phyloP scores from a whole-genome alignment of 2,113 vertebrate genomes.

The Struthidea cinerea region DNA sequence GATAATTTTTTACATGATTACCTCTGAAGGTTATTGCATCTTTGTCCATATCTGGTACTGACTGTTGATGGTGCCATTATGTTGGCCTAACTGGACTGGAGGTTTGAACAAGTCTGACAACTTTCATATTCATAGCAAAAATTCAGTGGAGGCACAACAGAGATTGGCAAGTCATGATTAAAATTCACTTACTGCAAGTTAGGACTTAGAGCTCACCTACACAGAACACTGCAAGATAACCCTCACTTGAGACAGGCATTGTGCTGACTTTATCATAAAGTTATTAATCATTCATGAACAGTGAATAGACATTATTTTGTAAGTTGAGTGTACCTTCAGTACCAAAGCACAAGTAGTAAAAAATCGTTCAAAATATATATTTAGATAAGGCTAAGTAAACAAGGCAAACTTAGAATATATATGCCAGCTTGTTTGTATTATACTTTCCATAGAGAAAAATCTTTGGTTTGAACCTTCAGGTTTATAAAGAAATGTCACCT shows the following conservation, averaged over 20 bases:
- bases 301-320: neutral
- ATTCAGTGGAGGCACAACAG: neutral
- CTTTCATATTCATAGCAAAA: neutral
- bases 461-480: neutral
- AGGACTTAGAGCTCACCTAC: neutral
- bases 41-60: neutral
- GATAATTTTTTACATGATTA: neutral
- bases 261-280: neutral
- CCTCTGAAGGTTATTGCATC: neutral
- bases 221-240: neutral
- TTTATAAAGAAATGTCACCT: neutral
- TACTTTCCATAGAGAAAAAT: neutral
- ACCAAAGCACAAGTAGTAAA: neutral
- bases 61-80: neutral
- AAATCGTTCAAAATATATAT: neutral
- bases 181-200: neutral
- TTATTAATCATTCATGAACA: conserved; percentile 2
- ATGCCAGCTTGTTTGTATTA: neutral
- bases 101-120: neutral
- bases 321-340: neutral
- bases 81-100: neutral
- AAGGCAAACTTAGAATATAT: neutral
- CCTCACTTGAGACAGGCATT: neutral
- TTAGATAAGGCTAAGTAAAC: conserved; percentile 1
- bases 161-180: neutral